Base-by-base conservation (phyloP, 2,888 invertebrate genomes). In the Oscheius sp. region DNA sequence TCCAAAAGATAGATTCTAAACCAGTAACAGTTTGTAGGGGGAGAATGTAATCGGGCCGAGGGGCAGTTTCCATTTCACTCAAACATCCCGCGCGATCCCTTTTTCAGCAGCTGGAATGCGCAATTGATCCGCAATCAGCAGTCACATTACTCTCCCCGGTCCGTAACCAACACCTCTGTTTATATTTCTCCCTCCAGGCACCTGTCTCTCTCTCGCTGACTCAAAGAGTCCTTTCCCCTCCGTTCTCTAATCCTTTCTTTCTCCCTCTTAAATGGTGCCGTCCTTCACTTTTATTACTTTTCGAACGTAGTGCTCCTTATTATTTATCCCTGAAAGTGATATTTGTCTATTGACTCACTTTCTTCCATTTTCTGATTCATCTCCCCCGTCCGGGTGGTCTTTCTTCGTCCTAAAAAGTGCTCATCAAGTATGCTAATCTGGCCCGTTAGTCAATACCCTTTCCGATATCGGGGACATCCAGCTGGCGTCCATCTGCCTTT, bases 111-210 rank as follows among this genome's bases (percentile, higher is more conserved):
- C n/a, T n/a, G n/a, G 4, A 3, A 41, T 14, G 28, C 14, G 28
- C 50, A 50, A 50, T 50, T 50, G 50, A 50, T 50, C 50, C 26
- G 28, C 28, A 50, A 50, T 50, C 50, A 50, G 12, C 4, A 41
- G 2, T 14, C 41, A 4, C 41, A 20, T 41, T 41, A 41, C 41
- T 41, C 41, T 24, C 47, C 20, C 8, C 22, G n/a, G 5, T 54
- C 54, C 33, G 5, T 22, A 26, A 9, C 50, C 14, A 14, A 50
- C 61, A 32, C 49, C 63, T n/a, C 22, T 68, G 38, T 64, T 50
- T 57, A 33, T 65, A 64, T 65, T 68, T 65, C 64, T 59, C 64
- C 59, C n/a, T n/a, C n/a, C n/a, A n/a, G n/a, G n/a, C n/a, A n/a
- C n/a, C n/a, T n/a, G n/a, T n/a, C n/a, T n/a, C n/a, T n/a, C n/a